phyloP scores from a whole-genome alignment of 2,888 invertebrate species.

The Acanthosepion esculentum region DNA sequence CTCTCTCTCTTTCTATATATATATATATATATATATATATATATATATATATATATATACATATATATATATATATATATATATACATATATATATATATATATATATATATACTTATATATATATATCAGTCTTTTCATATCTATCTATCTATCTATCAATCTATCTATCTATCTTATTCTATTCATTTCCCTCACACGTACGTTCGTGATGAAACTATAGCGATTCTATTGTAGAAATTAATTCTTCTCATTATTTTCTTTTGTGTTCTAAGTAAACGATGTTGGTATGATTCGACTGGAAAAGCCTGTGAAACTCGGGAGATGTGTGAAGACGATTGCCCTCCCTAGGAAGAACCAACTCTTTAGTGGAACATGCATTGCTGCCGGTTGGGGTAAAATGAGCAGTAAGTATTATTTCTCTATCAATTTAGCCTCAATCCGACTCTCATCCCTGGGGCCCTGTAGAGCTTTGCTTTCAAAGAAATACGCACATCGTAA shows the following conservation, averaged over 20 bases:
- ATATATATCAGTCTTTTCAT: no score
- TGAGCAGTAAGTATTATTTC: neutral
- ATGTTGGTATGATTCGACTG: slow-evolving; percentile 1
- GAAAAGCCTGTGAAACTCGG: neutral
- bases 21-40: neutral
- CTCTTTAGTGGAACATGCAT: neutral
- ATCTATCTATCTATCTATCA: no score
- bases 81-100: neutral
- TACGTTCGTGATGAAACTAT: no score
- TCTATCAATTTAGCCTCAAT: no score
- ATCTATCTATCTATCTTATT: no score
- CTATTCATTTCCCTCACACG: no score
- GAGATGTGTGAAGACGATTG: neutral
- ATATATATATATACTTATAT: neutral
- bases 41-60: neutral
- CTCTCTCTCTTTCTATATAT: neutral
- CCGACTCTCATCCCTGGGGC: no score
- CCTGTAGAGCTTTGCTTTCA: no score
- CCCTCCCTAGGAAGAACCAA: neutral
- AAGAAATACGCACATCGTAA: no score
- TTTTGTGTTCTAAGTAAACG: neutral
- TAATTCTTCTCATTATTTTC: neutral
- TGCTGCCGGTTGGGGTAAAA: neutral
- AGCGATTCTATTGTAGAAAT: no score
- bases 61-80: neutral